Evolutionary conservation across 1,140 invertebrate species (phyloP).

Genomic region (Arion vulgaris): DNA sequence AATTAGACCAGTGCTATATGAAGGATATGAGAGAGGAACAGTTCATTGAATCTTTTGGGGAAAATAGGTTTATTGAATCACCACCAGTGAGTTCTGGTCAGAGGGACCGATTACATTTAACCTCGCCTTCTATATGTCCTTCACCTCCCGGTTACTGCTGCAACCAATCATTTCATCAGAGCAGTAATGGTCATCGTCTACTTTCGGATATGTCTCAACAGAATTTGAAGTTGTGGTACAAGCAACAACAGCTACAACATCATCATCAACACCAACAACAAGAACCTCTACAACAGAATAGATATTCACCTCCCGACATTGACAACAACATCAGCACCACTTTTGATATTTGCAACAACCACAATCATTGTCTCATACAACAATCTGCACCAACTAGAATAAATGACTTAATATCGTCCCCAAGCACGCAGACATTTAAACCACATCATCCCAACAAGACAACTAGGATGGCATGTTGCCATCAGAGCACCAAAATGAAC

Average conservation of each 20-base stretch:
- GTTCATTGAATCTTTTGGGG: constrained; percentile 44
- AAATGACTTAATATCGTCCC: background rate
- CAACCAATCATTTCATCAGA: background rate
- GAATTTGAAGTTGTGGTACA: constrained; percentile 17
- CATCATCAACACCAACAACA: constrained; percentile 17
- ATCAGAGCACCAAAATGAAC: background rate
- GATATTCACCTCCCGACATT: constrained; percentile 21
- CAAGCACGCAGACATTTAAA: background rate
- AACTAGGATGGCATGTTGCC: background rate
- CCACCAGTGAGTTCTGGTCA: background rate
- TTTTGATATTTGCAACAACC: background rate
- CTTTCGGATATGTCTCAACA: background rate
- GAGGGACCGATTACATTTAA: background rate
- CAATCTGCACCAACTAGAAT: background rate
- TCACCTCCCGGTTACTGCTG: background rate
- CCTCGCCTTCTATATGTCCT: background rate
- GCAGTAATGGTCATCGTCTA: background rate
- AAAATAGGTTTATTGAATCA: constrained; percentile 6
- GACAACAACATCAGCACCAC: constrained; percentile 8
- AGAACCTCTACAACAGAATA: background rate
- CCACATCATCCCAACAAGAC: background rate
- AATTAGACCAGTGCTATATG: constrained; percentile 38
- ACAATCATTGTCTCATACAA: background rate
- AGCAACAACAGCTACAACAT: constrained; percentile 11
- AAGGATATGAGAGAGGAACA: constrained; percentile 41